phyloP scores from a whole-genome alignment of 2,888 invertebrate genomes.

The Parnassius orleans region DNA sequence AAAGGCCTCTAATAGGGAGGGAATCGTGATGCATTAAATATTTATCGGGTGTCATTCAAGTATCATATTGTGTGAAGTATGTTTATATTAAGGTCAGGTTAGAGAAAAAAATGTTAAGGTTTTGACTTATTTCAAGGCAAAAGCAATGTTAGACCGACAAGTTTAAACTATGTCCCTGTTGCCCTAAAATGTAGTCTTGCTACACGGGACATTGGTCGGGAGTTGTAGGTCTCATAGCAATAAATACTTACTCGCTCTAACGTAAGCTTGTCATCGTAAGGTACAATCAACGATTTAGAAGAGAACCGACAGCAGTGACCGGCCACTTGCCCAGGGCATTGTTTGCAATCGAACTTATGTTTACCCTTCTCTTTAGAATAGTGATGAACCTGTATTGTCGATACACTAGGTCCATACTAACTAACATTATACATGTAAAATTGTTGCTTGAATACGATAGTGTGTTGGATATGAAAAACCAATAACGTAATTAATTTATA shows the following conservation, averaged over 20 bases:
- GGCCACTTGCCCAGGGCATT: slow-evolving; percentile 55
- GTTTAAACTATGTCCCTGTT: slow-evolving; percentile 1
- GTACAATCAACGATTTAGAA: slow-evolving; percentile 72
- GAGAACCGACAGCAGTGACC: slow-evolving; percentile 42
- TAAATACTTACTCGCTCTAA: slow-evolving; percentile 76
- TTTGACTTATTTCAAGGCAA: slow-evolving; percentile 1
- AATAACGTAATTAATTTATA: no score
- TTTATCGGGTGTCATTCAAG: no score
- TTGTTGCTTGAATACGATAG: no score
- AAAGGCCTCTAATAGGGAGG: no score
- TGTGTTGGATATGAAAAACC: no score
- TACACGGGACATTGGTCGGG: slow-evolving; percentile 10
- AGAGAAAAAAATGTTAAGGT: neutral
- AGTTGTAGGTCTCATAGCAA: slow-evolving; percentile 51
- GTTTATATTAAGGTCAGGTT: no score
- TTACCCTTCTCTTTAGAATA: slow-evolving; percentile 31
- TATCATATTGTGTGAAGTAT: no score
- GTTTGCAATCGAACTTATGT: slow-evolving; percentile 62
- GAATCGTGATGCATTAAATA: no score
- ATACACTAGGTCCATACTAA: neutral
- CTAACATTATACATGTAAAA: no score
- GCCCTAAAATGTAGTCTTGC: slow-evolving; percentile 7
- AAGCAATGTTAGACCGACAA: slow-evolving; percentile 10
- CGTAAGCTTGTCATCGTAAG: slow-evolving; percentile 74
- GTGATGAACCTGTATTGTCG: slow-evolving; percentile 3